Base-by-base conservation (phyloP, 2,888 invertebrate species). In the Neocrepidodera transversa region DNA sequence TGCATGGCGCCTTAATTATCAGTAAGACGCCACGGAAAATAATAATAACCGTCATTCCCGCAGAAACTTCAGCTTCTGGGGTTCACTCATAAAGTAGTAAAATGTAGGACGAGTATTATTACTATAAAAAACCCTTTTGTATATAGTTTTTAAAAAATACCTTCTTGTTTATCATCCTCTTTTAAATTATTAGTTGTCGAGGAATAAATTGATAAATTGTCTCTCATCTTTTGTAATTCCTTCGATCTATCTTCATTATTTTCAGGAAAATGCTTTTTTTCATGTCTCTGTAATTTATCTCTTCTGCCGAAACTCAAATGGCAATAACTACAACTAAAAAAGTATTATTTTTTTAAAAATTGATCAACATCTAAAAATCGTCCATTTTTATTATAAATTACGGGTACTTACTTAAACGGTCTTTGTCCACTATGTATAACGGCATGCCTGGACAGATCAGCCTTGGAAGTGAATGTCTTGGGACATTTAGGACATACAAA, bases 401-500 rank as follows among this genome's bases (percentile, higher is more conserved):
- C n/a, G n/a, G n/a, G n/a, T n/a, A n/a, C 8, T 38, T 38, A 38
- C 38, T 17, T 16, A 75, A 84, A 88, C 0, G 87, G 86, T 70
- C 87, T 87, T 71, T 83, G 82, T 23, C 87, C 87, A 8, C 86
- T 83, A 74, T 90, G 90, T 5, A 88, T 84, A 52, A 87, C 80
- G 1, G 86, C 83, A 80, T 90, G 90, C 0, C 86, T 80, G 51
- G 86, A 82, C 38, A 90, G 76, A 71, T 90, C 90, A 14, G 84
- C 83, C 68, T 87, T 85, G 0, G 87, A 87, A 49, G 87, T 86
- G 79, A 90, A 90, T 49, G 89, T 88, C 65, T 88, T 85, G 1
- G 89, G 89, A 69, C 90, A 90, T 58, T 86, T 82, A 20, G 86
- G 86, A 71, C 90, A 90, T 0, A 88, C 87, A 75, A 88, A 88